phyloP scores from a whole-genome alignment of 2,797 vertebrate genomes.

The Labeo calbasu region DNA sequence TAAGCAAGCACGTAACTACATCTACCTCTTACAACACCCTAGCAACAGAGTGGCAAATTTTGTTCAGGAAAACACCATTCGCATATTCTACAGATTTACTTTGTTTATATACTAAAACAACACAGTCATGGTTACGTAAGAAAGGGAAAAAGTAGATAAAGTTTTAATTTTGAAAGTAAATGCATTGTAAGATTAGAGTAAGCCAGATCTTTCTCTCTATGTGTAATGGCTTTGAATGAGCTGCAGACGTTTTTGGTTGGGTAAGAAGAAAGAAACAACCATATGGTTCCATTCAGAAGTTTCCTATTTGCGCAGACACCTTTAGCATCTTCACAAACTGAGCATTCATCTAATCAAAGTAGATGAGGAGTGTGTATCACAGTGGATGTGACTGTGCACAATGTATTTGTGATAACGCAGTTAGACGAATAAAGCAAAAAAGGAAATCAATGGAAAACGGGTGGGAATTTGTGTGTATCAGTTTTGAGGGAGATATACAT shows the following conservation, averaged over 20 bases:
- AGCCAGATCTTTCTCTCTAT: conserved; percentile 43
- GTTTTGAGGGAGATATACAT: conserved; percentile 1
- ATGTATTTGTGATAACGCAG: not conserved
- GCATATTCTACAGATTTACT: not conserved
- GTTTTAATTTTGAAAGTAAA: conserved; percentile 21
- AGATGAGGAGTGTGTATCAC: conserved; percentile 17
- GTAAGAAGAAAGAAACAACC: conserved; percentile 60
- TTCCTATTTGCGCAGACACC: conserved; percentile 66
- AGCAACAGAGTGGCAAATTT: not conserved
- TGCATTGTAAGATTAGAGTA: not conserved
- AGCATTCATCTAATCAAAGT: conserved; percentile 32
- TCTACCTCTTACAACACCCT: not conserved
- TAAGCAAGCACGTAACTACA: not conserved
- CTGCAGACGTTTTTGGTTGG: conserved; percentile 29
- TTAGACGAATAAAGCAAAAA: not conserved
- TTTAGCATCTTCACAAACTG: conserved; percentile 61
- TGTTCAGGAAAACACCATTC: not conserved
- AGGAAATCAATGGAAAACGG: conserved; percentile 2
- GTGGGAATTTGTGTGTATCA: conserved; percentile 16
- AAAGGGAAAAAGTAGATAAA: not conserved
- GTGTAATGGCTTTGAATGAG: conserved; percentile 35
- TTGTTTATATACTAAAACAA: not conserved
- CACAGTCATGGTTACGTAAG: not conserved
- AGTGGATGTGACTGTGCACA: not conserved
- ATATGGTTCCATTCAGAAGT: conserved; percentile 73